Evolutionary conservation across 1,140 invertebrate genomes (phyloP), one percentile per base, ranked within the genome.

Genomic region (Caenorhabditis brenneri): DNA sequence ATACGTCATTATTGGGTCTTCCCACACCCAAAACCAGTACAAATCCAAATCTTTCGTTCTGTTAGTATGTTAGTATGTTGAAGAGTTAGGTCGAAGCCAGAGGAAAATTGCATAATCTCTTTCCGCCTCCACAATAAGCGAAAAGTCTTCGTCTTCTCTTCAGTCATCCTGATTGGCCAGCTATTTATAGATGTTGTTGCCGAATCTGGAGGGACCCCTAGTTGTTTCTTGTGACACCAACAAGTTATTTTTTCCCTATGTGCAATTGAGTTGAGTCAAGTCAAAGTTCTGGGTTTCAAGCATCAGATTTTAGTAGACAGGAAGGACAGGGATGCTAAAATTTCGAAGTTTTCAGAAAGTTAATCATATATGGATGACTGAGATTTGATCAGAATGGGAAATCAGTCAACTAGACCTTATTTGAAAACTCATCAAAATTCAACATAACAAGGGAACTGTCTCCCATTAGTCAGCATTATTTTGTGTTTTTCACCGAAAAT

Each of bases 41-140:
- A 27, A 78, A 79, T 27, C 19, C 24, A 42, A 48, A 49, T 33
- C 39, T 49, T 46, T 29, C 33, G 39, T 83, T 39, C n/a, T 22
- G 42, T 83, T 53, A 42, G 27, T 60, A 78, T 83, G 58, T 51
- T 78, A 33, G 58, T 65, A 42, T 24, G 29, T 74, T 27, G 36
- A 74, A 42, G 65, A 39, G 27, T 39, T 74, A 74, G 36, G 65
- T 42, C 29, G 48, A 79, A 36, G n/a, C 1, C 29, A 42, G n/a
- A 24, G n/a, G n/a, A 51, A 79, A 83, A 74, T 74, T 83, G 39
- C 82, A 79, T 79, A 79, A 48, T 53, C 53, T 51, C 33, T 79
- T 65, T 49, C 49, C 69, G 39, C 39, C 39, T 49, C 33, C 58
- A 42, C 81, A 83, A 74, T 42, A 74, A 42, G 65, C 65, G 29